Conservation (phyloP, 2,113 vertebrate genomes). For the Nycticryphes semicollaris region DNA sequence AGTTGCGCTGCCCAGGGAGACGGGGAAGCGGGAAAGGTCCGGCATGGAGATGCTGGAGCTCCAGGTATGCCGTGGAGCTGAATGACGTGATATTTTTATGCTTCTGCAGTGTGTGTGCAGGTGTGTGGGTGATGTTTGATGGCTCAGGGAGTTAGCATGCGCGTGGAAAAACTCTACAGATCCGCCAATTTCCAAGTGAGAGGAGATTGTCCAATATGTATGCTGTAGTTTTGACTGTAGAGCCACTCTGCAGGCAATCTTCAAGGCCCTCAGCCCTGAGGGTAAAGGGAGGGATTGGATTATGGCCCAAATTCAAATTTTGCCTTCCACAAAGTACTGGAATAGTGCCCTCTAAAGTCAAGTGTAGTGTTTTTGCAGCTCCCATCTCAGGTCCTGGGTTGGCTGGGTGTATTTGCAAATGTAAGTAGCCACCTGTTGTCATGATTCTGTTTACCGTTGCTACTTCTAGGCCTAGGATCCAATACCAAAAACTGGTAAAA, state of each 20-base stretch:
- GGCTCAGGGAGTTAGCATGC: constrained; percentile 21
- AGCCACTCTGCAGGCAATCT: neutral
- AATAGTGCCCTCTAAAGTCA: neutral
- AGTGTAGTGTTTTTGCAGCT: neutral
- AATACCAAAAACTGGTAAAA: neutral
- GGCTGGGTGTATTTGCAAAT: neutral
- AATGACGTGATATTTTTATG: neutral
- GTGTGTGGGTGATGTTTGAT: constrained; percentile 3
- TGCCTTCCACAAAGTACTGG: neutral
- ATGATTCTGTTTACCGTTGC: neutral
- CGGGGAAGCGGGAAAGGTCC: neutral
- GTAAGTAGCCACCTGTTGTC: neutral
- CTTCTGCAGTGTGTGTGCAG: constrained; percentile 36
- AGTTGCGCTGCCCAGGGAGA: neutral
- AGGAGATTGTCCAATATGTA: neutral
- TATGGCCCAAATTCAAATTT: neutral
- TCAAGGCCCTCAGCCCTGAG: neutral
- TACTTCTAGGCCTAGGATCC: neutral
- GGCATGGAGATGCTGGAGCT: neutral
- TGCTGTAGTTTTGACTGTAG: neutral
- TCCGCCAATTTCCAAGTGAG: neutral
- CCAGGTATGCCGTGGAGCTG: neutral
- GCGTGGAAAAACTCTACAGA: neutral
- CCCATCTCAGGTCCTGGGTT: neutral
- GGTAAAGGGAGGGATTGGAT: neutral